These are phyloP conservation scores for Anarhynchus alexandrinus DNA, from an alignment of 2,113 vertebrate genomes.

Conservation along the genomic window DNA sequence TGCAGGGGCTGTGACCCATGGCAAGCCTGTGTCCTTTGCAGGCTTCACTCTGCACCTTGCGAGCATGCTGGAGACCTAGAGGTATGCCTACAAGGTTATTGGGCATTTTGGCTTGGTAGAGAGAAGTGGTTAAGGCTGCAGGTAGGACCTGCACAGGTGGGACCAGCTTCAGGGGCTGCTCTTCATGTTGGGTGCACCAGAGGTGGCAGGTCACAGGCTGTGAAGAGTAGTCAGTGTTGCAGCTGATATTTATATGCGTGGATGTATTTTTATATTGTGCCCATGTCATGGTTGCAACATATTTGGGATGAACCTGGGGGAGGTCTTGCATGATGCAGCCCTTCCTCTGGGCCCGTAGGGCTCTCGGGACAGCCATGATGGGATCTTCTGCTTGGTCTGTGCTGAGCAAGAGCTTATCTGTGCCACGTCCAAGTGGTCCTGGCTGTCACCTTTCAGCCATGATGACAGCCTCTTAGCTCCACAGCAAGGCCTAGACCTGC, in stretches of 20 bases:
- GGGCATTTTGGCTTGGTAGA: not conserved
- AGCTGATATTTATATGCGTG: not conserved
- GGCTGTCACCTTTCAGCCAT: not conserved
- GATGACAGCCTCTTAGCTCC: not conserved
- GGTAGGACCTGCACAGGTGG: not conserved
- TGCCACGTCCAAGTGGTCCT: not conserved
- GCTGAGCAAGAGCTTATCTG: not conserved
- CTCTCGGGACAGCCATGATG: not conserved
- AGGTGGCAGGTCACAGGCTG: not conserved
- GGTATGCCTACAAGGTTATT: not conserved
- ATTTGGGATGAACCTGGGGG: not conserved
- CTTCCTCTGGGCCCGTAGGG: not conserved
- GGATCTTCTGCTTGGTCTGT: not conserved
- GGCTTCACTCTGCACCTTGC: not conserved
- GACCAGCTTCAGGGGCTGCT: not conserved
- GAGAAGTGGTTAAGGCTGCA: not conserved
- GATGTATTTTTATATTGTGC: not conserved
- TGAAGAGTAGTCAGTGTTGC: not conserved
- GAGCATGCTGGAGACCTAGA: not conserved
- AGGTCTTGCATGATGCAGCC: not conserved
- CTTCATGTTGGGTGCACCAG: not conserved
- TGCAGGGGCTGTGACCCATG: not conserved
- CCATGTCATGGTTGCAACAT: not conserved
- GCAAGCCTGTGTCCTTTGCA: not conserved
- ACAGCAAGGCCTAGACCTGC: not conserved